phyloP scores from a whole-genome alignment of 1,140 invertebrate genomes.

The Musca domestica region DNA sequence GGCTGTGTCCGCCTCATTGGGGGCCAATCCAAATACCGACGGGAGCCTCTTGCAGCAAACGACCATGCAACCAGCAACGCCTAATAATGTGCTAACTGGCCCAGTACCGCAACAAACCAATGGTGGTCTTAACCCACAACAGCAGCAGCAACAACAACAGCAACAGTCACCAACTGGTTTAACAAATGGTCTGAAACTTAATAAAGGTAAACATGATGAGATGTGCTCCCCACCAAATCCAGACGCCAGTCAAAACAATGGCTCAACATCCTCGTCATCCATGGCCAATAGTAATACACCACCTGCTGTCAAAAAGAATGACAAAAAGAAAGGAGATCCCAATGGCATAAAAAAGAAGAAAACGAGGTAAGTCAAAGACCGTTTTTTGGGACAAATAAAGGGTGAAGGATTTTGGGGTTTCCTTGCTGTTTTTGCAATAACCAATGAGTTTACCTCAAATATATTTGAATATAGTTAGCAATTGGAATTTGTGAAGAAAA shows the following conservation, averaged over 20 bases:
- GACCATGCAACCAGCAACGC: background rate
- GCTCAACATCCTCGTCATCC: constrained; percentile 18
- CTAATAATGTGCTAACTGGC: background rate
- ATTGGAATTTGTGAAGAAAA: too few species aligned
- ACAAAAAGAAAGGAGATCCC: constrained; percentile 82
- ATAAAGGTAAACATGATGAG: constrained; percentile 39
- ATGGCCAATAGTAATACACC: constrained; percentile 27
- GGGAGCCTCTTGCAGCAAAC: constrained; percentile 18
- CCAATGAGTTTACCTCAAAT: too few species aligned
- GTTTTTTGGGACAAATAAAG: too few species aligned
- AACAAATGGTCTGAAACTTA: constrained; percentile 32
- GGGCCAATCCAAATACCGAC: constrained; percentile 27
- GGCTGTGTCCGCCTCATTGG: constrained; percentile 6
- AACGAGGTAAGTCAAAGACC: constrained; percentile 69
- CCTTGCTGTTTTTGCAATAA: too few species aligned
- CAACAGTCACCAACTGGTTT: background rate
- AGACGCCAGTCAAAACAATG: constrained; percentile 25
- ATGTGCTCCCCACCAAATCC: constrained; percentile 31
- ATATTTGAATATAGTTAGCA: too few species aligned
- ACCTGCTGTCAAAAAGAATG: constrained; percentile 62
- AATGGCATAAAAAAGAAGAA: constrained; percentile 92
- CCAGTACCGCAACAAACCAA: background rate
- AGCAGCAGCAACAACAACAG: background rate
- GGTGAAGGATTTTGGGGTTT: too few species aligned
- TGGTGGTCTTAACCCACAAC: constrained; percentile 7